These are phyloP conservation scores for Coenonympha arcania DNA, from an alignment of 2,888 invertebrate genomes.

Conservation along the genomic window DNA sequence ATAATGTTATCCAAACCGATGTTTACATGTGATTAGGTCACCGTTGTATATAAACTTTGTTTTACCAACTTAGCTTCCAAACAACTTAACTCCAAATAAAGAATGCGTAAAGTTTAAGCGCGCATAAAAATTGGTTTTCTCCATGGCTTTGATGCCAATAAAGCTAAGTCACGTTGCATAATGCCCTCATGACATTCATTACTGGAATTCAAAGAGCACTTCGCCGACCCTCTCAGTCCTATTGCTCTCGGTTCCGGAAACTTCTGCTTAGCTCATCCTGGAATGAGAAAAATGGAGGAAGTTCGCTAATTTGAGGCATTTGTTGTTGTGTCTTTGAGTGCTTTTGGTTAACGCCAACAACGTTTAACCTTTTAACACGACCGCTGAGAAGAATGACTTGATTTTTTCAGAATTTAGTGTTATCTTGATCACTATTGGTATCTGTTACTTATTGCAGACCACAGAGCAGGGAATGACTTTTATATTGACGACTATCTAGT, in stretches of 20 bases:
- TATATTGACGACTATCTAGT: no score
- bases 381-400: background rate
- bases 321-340: background rate
- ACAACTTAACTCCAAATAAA: no score
- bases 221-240: background rate
- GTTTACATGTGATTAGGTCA: no score
- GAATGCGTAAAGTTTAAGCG: background rate
- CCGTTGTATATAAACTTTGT: no score
- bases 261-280: background rate
- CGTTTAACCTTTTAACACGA: background rate
- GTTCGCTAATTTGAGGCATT: background rate
- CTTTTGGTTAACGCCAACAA: background rate
- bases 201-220: background rate
- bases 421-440: no score
- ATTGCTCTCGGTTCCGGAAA: conserved; percentile 1
- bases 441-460: no score
- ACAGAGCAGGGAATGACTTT: no score
- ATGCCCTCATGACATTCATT: background rate
- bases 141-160: background rate
- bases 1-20: no score
- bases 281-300: background rate
- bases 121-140: background rate
- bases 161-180: background rate
- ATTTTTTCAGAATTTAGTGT: no score
- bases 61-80: no score